Evolutionary conservation across 2,888 invertebrate species (phyloP).

Genomic region (Dolichopus griseipennis): DNA sequence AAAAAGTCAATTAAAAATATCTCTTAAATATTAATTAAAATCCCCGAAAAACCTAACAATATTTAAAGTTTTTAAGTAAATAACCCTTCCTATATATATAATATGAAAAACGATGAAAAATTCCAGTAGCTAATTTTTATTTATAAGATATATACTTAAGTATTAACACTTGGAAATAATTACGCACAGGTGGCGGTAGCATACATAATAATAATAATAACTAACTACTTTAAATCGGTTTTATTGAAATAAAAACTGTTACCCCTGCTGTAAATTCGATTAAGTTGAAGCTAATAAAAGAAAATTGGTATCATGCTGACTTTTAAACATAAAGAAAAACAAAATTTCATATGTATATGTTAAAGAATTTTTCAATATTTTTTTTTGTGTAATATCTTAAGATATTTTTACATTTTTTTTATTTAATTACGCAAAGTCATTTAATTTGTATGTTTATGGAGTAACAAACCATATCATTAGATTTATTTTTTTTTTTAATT

Average conservation of each 20-base stretch:
- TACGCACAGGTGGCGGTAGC: neutral
- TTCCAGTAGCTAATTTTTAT: neutral
- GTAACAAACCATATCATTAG: slow-evolving; percentile 8
- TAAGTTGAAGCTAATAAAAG: neutral
- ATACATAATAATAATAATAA: too few species aligned
- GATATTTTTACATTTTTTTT: neutral
- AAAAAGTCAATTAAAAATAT: too few species aligned
- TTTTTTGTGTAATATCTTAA: neutral
- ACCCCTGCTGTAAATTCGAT: neutral
- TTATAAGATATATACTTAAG: too few species aligned
- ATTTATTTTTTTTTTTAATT: neutral
- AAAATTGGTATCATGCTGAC: neutral
- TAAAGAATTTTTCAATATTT: too few species aligned
- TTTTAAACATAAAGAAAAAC: neutral
- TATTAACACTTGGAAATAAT: neutral
- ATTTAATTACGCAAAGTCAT: slow-evolving; percentile 1
- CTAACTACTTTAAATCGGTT: too few species aligned
- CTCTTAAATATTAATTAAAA: too few species aligned
- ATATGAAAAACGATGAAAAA: neutral
- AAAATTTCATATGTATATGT: neutral
- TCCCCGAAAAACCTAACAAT: too few species aligned
- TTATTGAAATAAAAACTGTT: neutral
- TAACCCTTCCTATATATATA: too few species aligned
- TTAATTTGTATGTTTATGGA: slow-evolving; percentile 11
- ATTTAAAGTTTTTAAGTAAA: too few species aligned